Percentiles rank a stretch among this genome's conserved stretches.
phyloP scores from a whole-genome alignment of 2,113 vertebrate species.

The Lepisosteus osseus region DNA sequence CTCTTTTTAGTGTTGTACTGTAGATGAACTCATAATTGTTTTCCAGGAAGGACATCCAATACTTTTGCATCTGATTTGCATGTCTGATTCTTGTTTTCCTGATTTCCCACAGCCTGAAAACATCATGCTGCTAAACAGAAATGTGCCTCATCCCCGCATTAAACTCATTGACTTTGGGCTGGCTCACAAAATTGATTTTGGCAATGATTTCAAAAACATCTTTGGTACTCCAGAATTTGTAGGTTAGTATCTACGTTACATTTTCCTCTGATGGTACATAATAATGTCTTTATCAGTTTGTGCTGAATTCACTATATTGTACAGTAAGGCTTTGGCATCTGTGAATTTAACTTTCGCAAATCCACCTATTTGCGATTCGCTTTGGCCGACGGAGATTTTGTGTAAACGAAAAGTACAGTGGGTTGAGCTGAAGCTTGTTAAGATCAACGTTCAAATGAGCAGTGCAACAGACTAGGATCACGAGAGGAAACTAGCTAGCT shows the following conservation, averaged over 20 bases:
- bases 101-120: slow-evolving; percentile 83
- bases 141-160: slow-evolving; percentile 89
- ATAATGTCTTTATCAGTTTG: too few species aligned
- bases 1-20: slow-evolving; percentile 15
- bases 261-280: background rate
- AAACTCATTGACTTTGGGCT: slow-evolving; percentile 97
- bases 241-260: slow-evolving; percentile 67
- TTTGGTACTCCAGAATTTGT: slow-evolving; percentile 97
- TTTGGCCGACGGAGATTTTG: too few species aligned
- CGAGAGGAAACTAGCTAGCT: too few species aligned
- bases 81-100: slow-evolving; percentile 36
- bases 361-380: too few species aligned
- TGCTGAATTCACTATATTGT: too few species aligned
- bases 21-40: slow-evolving; percentile 22
- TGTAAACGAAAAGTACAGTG: too few species aligned
- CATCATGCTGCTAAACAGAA: slow-evolving; percentile 93
- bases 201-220: slow-evolving; percentile 98
- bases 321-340: too few species aligned
- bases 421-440: too few species aligned
- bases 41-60: slow-evolving; percentile 43
- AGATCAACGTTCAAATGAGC: too few species aligned
- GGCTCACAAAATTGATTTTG: slow-evolving; percentile 95
- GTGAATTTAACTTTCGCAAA: too few species aligned
- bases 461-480: too few species aligned
- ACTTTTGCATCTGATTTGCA: slow-evolving; percentile 65